Evolutionary conservation across 2,797 vertebrate species (phyloP), one percentile per base, ranked within the genome.

Genomic region (Menidia menidia): DNA sequence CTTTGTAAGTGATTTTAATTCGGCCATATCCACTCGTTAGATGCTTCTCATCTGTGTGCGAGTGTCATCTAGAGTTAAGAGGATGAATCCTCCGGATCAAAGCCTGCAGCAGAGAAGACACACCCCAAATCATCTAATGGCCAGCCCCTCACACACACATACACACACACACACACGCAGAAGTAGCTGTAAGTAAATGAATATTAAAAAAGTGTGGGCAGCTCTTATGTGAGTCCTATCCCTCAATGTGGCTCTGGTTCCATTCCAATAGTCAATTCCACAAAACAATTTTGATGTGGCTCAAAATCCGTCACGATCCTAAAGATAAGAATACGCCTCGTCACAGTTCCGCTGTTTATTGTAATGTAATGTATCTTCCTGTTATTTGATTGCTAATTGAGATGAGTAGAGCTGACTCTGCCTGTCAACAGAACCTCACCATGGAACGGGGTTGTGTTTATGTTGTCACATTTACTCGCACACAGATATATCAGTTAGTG

Each of bases 1-100:
- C 31, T 30, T 61, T 58, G 72, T 15, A 67, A 50, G 32, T 66
- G 59, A 79, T 80, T 88, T 78, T 59, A 79, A 82, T 71, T 71
- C 32, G 6, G 19, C 3, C 35, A 61, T 59, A 62, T 60, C 32
- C n/a, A 33, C 4, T 57, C 55, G 73, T 75, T 19, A 65, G 45
- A 43, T 30, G 55, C 64, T 61, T 76, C 60, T 77, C 47, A 25
- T 65, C 47, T 69, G 41, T 25, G 25, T 25, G 25, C 25, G 25
- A 63, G 57, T 52, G 69, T 62, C 25, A 48, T 76, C 15, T 61
- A 43, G 53, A 60, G 56, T 56, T 60, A 70, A 69, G 71, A 67
- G 51, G 58, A 25, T 15, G 60, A 19, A 79, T 71, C 77, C 57
- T 66, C 47, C 39, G 39, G 75, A 55, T 79, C 53, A 68, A 73